These are phyloP conservation scores for Xenopus petersii DNA, from an alignment of 2,797 vertebrate species.

Conservation along the genomic window DNA sequence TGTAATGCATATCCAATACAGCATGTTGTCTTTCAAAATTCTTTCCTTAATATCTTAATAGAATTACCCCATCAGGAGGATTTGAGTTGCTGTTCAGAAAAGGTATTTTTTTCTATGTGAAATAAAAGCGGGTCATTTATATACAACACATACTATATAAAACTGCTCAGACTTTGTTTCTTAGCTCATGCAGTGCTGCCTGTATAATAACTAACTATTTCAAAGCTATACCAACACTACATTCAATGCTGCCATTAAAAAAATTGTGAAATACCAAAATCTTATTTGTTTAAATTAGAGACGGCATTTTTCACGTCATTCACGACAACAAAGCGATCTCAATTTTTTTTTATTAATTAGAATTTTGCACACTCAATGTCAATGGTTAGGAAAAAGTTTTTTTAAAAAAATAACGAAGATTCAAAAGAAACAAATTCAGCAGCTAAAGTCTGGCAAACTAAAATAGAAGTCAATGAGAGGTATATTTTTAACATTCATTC, in stretches of 20 bases:
- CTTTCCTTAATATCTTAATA: constrained; percentile 30
- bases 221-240: constrained; percentile 19
- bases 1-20: constrained; percentile 9
- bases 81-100: constrained; percentile 52
- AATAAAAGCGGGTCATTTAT: constrained; percentile 29
- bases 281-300: no score
- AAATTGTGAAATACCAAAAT: constrained; percentile 11
- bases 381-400: no score
- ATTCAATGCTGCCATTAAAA: constrained; percentile 40
- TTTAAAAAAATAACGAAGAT: no score
- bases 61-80: constrained; percentile 37
- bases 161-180: constrained; percentile 12
- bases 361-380: no score
- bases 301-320: no score
- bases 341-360: no score
- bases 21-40: constrained; percentile 28
- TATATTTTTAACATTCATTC: no score
- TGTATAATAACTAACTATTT: constrained; percentile 17
- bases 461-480: no score
- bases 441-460: no score
- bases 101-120: constrained; percentile 30
- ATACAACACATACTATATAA: constrained; percentile 11
- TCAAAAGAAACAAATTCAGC: no score
- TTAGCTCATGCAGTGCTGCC: accelerated
- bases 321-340: no score